Conservation (phyloP, 1,140 invertebrate species). For the Penaeus vannamei region DNA sequence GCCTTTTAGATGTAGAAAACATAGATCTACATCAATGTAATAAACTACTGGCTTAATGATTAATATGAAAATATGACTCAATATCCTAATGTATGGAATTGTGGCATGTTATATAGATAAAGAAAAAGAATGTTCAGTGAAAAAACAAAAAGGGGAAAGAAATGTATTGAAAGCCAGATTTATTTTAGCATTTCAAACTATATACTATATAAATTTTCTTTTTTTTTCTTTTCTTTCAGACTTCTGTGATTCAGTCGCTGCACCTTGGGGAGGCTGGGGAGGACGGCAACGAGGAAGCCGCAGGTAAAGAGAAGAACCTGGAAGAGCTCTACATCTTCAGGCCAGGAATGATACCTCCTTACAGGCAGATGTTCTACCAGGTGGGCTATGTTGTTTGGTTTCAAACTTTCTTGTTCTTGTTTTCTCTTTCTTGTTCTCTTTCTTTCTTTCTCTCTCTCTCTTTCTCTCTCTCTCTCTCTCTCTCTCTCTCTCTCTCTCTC, state of each 20-base stretch:
- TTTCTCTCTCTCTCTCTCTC: too few relatives aligned
- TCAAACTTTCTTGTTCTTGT: too few relatives aligned
- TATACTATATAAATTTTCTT: neutral
- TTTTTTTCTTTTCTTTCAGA: neutral
- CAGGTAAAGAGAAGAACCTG: constrained; percentile 65
- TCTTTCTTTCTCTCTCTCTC: too few relatives aligned
- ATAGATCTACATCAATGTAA: too few relatives aligned
- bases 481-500: neutral
- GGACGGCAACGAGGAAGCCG: constrained; percentile 69
- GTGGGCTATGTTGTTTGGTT: constrained; percentile 71
- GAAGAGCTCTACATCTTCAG: constrained; percentile 76
- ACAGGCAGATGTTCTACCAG: constrained; percentile 87
- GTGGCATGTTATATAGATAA: too few relatives aligned
- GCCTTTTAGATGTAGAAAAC: too few relatives aligned
- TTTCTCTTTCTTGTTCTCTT: neutral
- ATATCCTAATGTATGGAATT: too few relatives aligned
- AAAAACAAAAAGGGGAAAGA: too few relatives aligned
- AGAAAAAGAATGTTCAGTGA: too few relatives aligned
- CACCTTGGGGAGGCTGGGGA: constrained; percentile 52
- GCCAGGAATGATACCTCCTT: constrained; percentile 81
- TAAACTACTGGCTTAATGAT: too few relatives aligned
- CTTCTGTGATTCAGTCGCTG: constrained; percentile 56
- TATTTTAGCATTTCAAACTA: neutral
- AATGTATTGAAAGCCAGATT: too few relatives aligned
- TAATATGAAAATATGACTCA: too few relatives aligned